Conservation (phyloP, 2,113 vertebrate genomes). For the Heterotis niloticus region DNA sequence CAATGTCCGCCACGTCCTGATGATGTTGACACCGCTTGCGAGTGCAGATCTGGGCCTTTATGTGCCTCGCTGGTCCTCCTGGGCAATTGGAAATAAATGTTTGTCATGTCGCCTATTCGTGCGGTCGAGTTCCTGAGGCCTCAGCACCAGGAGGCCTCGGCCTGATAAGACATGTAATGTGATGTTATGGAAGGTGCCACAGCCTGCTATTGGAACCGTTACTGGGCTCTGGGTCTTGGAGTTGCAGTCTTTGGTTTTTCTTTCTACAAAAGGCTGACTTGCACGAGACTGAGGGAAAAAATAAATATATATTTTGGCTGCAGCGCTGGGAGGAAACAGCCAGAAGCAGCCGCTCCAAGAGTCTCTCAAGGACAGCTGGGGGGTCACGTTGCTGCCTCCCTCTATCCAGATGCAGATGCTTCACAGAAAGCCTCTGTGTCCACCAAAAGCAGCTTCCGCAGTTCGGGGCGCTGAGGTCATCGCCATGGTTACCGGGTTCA, state of each 20-base stretch:
- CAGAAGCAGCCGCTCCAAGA: no score
- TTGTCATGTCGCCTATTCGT: no score
- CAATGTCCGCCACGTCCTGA: no score
- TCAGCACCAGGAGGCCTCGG: not conserved
- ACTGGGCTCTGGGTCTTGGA: not conserved
- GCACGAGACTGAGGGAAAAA: not conserved
- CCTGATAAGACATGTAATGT: not conserved
- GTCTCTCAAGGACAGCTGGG: no score
- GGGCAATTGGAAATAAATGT: no score
- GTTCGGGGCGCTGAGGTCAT: no score
- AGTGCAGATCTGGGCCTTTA: no score
- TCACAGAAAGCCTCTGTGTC: not conserved
- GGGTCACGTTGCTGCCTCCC: not conserved
- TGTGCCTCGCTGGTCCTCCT: no score
- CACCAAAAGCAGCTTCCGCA: not conserved
- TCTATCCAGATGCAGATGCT: no score
- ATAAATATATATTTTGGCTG: not conserved
- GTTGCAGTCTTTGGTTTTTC: constrained; percentile 1
- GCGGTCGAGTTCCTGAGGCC: no score
- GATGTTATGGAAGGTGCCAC: not conserved
- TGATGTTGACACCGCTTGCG: no score
- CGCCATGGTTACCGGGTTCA: no score
- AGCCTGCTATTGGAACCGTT: not conserved
- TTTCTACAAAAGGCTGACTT: constrained; percentile 14
- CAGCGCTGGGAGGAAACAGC: not conserved